phyloP scores from a whole-genome alignment of 2,113 vertebrate genomes.

The Notothenia rossii region DNA sequence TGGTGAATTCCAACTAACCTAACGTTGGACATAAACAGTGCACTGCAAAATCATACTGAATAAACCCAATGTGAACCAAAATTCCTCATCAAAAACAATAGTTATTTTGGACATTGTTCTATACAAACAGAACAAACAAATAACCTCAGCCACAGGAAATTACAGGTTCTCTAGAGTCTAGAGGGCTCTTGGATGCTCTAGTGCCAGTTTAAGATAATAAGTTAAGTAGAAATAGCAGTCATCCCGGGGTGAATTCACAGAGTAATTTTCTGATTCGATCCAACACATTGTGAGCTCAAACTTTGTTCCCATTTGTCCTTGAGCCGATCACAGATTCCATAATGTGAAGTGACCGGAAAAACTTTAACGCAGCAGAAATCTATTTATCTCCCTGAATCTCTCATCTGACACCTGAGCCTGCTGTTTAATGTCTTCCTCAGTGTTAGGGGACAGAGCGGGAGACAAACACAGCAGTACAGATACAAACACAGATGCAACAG shows the following conservation, averaged over 20 bases:
- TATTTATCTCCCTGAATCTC: constrained; percentile 54
- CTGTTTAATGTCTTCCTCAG: constrained; percentile 36
- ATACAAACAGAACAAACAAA: not conserved
- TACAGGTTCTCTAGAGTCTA: not conserved
- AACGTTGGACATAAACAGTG: not conserved
- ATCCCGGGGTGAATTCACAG: constrained; percentile 13
- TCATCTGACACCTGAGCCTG: constrained; percentile 45
- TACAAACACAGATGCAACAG: not conserved
- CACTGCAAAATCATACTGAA: not conserved
- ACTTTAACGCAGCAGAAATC: constrained; percentile 39
- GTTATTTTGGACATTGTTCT: not conserved
- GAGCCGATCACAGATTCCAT: constrained; percentile 30
- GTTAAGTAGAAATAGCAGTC: not conserved
- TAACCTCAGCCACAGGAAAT: not conserved
- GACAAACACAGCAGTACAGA: not conserved
- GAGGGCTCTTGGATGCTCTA: not conserved
- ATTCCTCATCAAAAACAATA: not conserved
- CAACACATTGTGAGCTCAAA: not conserved
- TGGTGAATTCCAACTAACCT: not conserved
- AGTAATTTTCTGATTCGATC: constrained; percentile 18
- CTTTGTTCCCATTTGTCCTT: constrained; percentile 34
- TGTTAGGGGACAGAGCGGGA: not conserved
- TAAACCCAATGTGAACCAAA: not conserved
- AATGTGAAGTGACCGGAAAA: constrained; percentile 17
- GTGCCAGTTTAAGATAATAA: not conserved